A percentile compares a stretch with the other conserved stretches of the same genome.
Conservation (phyloP, 1,140 invertebrate genomes). For the Temnothorax longispinosus region DNA sequence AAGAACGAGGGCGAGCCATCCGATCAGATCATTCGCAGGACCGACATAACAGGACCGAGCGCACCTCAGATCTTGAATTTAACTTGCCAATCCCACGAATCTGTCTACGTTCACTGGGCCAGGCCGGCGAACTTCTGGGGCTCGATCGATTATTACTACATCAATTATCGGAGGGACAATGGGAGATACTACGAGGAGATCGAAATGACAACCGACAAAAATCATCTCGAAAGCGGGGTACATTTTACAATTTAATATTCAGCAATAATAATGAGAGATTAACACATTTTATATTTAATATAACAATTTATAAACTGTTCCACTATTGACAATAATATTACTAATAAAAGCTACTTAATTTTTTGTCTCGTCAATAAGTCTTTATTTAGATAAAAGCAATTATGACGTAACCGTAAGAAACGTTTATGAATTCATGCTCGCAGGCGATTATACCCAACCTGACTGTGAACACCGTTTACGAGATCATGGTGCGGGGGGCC, state of each 20-base stretch:
- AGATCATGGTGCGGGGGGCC: conserved; percentile 90
- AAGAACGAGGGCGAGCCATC: conserved; percentile 92
- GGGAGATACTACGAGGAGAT: conserved; percentile 88
- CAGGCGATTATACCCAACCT: conserved; percentile 91
- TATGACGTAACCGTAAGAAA: neutral
- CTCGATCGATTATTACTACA: conserved; percentile 92
- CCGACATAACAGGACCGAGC: conserved; percentile 93
- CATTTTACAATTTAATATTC: neutral
- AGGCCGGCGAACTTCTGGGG: conserved; percentile 91
- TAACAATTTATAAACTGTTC: neutral
- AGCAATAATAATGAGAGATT: neutral
- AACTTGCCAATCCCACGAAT: conserved; percentile 92
- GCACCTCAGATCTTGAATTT: conserved; percentile 93
- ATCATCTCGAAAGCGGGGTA: conserved; percentile 88
- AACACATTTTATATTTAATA: neutral
- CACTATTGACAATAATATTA: neutral
- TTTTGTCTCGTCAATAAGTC: neutral
- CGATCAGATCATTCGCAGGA: conserved; percentile 90
- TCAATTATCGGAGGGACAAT: conserved; percentile 89
- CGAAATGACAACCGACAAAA: conserved; percentile 87
- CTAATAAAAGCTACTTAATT: neutral
- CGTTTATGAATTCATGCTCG: conserved; percentile 70
- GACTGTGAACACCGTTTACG: conserved; percentile 91
- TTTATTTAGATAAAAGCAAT: neutral
- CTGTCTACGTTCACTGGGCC: conserved; percentile 93